Evolutionary conservation across 2,888 invertebrate genomes (phyloP), one percentile per base, ranked within the genome.

Genomic region (Agrilus mali): DNA sequence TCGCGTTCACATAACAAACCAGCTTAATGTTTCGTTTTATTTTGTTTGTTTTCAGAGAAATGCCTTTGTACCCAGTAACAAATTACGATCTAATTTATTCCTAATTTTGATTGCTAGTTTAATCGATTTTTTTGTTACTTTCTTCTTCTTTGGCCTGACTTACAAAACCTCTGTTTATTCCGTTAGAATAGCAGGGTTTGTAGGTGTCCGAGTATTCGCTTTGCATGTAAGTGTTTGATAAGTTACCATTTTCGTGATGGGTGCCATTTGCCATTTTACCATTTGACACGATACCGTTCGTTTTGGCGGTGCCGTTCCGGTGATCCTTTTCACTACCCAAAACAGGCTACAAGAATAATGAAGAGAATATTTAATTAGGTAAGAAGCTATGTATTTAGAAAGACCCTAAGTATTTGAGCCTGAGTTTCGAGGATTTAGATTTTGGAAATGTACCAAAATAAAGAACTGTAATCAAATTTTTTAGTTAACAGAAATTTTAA

Each of bases 121-220:
- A 12, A 36, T 36, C n/a, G 13, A 17, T 36, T 16, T 36, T 36
- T 36, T 17, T 20, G 20, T 12, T 36, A 36, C 36, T 36, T 36
- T 36, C 20, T 13, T 20, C 20, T 36, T 36, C 20, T 12, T n/a
- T 20, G 27, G 27, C 27, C 50, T 65, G 64, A 41, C 61, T 71
- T 42, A 77, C 75, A 60, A 74, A 77, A 44, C 77, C 77, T 56
- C 76, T 77, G 57, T 74, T 76, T 51, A 76, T 71, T 33, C 77
- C 77, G 52, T 75, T 77, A 48, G 76, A 77, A 60, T 77, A 77
- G 60, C 76, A 77, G 42, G 74, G 73, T 58, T 75, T 73, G 59
- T 73, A 74, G 41, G 73, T 71, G 52, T 73, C 73, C 44, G 71
- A 69, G 55, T 70, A 73, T 53, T 70, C 69, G 49, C 72, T 72